These are phyloP conservation scores for Rattus rattus DNA, from an alignment of 2,113 vertebrate species.

Conservation along the genomic window DNA sequence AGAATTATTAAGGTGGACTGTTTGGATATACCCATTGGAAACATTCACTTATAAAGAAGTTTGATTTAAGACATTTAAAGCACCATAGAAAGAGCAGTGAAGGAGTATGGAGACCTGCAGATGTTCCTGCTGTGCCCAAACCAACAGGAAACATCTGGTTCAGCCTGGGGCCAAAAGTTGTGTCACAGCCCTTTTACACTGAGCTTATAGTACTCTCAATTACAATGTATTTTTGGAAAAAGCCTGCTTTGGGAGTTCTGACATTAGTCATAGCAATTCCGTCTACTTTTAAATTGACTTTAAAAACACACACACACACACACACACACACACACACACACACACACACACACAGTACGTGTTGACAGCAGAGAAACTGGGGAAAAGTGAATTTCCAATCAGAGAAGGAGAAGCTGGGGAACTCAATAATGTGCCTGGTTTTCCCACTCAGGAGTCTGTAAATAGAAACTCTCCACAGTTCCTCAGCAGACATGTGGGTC, in stretches of 20 bases:
- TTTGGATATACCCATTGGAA: not conserved
- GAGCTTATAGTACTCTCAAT: constrained; percentile 48
- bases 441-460: constrained; percentile 68
- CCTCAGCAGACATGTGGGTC: constrained; percentile 58
- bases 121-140: not conserved
- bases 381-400: constrained; percentile 65
- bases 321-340: too few relatives aligned
- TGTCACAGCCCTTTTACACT: not conserved
- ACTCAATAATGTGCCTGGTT: constrained; percentile 41
- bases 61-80: not conserved
- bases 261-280: constrained; percentile 74
- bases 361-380: constrained; percentile 68
- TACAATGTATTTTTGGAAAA: constrained; percentile 66
- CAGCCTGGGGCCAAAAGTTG: not conserved
- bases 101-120: not conserved
- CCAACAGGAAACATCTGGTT: not conserved
- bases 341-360: not conserved
- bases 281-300: constrained; percentile 65
- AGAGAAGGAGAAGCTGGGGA: not conserved
- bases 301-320: too few relatives aligned
- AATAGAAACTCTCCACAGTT: constrained; percentile 50
- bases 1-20: not conserved
- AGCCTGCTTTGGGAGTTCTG: constrained; percentile 63
- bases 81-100: not conserved
- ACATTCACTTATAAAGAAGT: constrained; percentile 13